Evolutionary conservation across 2,797 vertebrate genomes (phyloP).

Genomic region (Xenentodon cancila): DNA sequence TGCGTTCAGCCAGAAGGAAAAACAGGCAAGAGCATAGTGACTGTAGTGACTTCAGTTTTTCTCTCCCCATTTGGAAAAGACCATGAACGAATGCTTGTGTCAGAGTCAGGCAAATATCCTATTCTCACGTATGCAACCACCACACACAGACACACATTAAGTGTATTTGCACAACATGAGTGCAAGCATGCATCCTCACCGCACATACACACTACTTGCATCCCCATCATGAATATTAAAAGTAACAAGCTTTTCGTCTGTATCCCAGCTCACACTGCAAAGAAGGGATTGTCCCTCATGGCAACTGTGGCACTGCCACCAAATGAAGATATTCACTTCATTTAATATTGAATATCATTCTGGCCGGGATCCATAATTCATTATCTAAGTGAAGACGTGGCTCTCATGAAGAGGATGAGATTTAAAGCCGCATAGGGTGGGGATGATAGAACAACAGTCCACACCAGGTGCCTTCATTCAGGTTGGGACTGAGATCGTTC

Average conservation of each 20-base stretch:
- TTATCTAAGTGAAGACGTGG: constrained; percentile 80
- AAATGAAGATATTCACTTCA: constrained; percentile 78
- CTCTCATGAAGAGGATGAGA: constrained; percentile 75
- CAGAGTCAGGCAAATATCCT: constrained; percentile 42
- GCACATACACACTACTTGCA: constrained; percentile 37
- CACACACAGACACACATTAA: constrained; percentile 11
- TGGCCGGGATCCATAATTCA: constrained; percentile 79
- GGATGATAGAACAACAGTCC: constrained; percentile 57
- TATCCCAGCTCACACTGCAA: constrained; percentile 57
- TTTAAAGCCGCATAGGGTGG: constrained; percentile 68
- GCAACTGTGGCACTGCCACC: constrained; percentile 63
- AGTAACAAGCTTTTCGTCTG: constrained; percentile 68
- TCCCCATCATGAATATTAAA: constrained; percentile 74
- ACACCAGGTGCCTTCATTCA: constrained; percentile 67
- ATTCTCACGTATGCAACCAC: constrained; percentile 36
- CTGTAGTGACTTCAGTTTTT: constrained; percentile 53
- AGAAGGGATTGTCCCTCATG: constrained; percentile 71
- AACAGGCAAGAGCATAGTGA: constrained; percentile 55
- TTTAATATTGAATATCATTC: constrained; percentile 81
- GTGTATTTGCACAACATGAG: constrained; percentile 18
- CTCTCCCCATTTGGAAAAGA: constrained; percentile 52
- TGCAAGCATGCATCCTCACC: constrained; percentile 26
- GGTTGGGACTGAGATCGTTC: constrained; percentile 51
- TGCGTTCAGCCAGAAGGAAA: constrained; percentile 76
- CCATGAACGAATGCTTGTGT: constrained; percentile 53